Base-by-base conservation (phyloP, 2,888 invertebrate species). In the Chymomyza caudatula region DNA sequence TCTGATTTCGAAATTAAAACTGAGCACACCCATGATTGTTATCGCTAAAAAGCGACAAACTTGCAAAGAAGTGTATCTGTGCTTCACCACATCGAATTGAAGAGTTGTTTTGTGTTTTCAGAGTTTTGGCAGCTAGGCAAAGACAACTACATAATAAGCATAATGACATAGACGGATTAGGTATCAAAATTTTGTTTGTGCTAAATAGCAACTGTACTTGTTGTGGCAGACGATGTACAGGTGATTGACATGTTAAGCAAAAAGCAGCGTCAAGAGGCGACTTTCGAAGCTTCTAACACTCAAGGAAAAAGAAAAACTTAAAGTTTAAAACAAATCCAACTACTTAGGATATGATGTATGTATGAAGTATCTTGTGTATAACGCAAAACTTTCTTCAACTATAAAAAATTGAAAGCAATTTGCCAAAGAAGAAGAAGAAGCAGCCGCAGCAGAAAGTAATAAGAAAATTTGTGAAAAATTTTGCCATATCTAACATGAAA, bases 171-270 rank as follows among this genome's bases (percentile, higher is more conserved):
- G 68, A 67, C 68, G 75, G 68, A 82, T 82, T 67, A 66, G 55
- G 52, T 82, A 71, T 82, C 82, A 71, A 60, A n/a, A 69, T 70
- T 25, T 57, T 65, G 82, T 71, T 81, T 71, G 65, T 63, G 72
- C 77, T 76, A 71, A 80, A 69, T 73, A 75, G n/a, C 42, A 19
- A 53, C 44, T 53, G 49, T 37, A 22, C 19, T 65, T 56, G 11
- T 25, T 22, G 19, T 57, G 57, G 22, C 29, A 13, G 37, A 22
- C 53, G 2, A 11, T 17, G 20, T 44, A 20, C 47, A 17, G 59
- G 44, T 73, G 69, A 73, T 69, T 73, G 73, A 69, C 73, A 60
- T 60, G 43, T 44, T 43, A 54, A 20, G 61, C 52, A 42, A 22
- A 52, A 56, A 59, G 70, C 70, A 37, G 29, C 29, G 8, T 37